These are phyloP conservation scores for Esperia sulphurella DNA, from an alignment of 2,888 invertebrate genomes.

Conservation along the genomic window DNA sequence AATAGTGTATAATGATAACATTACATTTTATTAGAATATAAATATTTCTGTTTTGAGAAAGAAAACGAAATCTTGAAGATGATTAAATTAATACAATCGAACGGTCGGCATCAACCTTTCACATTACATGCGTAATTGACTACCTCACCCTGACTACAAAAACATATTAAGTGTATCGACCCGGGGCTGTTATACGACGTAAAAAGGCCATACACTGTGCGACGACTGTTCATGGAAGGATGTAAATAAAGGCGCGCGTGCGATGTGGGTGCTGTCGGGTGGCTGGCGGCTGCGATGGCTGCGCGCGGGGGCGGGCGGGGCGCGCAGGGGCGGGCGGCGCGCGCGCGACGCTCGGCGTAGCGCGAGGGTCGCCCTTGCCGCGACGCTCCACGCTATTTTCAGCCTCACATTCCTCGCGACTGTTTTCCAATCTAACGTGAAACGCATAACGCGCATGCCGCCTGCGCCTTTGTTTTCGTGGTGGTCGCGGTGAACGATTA, in stretches of 20 bases:
- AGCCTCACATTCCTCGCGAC: conserved; percentile 73
- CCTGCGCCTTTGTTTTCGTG: conserved; percentile 64
- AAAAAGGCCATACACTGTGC: conserved; percentile 49
- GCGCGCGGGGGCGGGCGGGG: conserved; percentile 20
- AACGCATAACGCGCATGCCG: conserved; percentile 71
- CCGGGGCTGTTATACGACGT: conserved; percentile 38
- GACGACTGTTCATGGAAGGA: conserved; percentile 53
- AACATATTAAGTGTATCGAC: too few species aligned
- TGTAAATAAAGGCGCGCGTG: conserved; percentile 69
- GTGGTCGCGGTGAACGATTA: conserved; percentile 36
- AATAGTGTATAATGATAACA: too few species aligned
- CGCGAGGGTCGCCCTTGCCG: conserved; percentile 70
- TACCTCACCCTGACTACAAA: conserved; percentile 39
- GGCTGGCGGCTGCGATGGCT: too few species aligned
- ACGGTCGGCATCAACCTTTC: conserved; percentile 2
- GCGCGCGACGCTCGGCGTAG: conserved; percentile 33
- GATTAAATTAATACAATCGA: conserved; percentile 5
- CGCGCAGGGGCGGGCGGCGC: conserved; percentile 20
- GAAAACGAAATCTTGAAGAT: not conserved
- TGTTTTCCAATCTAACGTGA: conserved; percentile 78
- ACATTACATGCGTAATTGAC: conserved; percentile 12
- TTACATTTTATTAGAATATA: too few species aligned
- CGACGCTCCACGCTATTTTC: conserved; percentile 75
- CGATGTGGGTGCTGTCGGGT: conserved; percentile 18
- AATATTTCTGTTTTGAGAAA: too few species aligned